phyloP scores from a whole-genome alignment of 2,797 vertebrate species.

The Phalloptychus januarius region DNA sequence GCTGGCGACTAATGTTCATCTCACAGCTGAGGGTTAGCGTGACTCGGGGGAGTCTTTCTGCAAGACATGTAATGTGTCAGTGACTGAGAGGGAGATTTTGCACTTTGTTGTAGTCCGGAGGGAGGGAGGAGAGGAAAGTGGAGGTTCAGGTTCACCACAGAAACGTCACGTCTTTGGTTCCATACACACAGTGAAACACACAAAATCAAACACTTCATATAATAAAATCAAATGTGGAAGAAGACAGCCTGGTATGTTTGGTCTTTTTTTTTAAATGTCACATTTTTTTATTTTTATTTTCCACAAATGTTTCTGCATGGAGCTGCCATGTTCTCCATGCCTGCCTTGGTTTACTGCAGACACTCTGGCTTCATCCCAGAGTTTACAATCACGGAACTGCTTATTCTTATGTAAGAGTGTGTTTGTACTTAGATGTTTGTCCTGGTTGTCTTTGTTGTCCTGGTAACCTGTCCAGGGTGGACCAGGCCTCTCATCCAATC shows the following conservation, averaged over 20 bases:
- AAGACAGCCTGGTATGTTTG: not conserved
- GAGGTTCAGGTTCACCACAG: conserved; percentile 45
- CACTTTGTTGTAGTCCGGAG: conserved; percentile 39
- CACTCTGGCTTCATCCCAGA: not conserved
- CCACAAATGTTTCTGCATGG: not conserved
- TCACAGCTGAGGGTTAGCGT: conserved; percentile 13
- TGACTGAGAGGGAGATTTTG: conserved; percentile 26
- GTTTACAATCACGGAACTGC: not conserved
- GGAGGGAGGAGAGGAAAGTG: conserved; percentile 1
- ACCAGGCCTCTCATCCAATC: not conserved
- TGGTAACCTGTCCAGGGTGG: not conserved
- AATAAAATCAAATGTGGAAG: conserved; percentile 43
- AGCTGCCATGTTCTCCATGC: not conserved
- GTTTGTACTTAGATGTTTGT: not conserved
- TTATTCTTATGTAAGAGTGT: not conserved
- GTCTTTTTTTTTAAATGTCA: conserved; percentile 1
- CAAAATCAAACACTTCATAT: conserved; percentile 44
- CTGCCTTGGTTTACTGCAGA: not conserved
- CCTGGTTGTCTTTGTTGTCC: not conserved
- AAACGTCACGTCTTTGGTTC: conserved; percentile 28
- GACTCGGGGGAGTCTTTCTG: conserved; percentile 18
- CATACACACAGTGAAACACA: conserved; percentile 35
- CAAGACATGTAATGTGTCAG: not conserved
- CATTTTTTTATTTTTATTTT: not conserved
- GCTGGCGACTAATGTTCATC: conserved; percentile 5